Percentiles rank a stretch among this genome's conserved stretches.
Evolutionary conservation across 1,140 invertebrate species (phyloP).

Genomic region (Melitaea cinxia): DNA sequence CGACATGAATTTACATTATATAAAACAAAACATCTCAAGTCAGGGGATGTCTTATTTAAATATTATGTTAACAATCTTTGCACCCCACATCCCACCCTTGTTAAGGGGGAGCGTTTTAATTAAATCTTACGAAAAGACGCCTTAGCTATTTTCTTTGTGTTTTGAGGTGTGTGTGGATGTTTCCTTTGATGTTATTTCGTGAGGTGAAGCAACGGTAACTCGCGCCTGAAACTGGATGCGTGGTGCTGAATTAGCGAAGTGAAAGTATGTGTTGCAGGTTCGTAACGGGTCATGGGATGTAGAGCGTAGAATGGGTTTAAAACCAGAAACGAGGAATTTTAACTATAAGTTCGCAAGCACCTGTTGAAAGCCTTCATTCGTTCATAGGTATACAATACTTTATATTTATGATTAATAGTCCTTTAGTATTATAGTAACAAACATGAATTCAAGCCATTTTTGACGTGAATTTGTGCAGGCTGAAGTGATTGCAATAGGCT

Average conservation of each 20-base stretch:
- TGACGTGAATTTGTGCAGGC: too few species aligned
- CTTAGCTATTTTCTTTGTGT: slow-evolving; percentile 69
- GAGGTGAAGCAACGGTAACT: neutral
- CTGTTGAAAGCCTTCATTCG: too few species aligned
- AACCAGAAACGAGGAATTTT: too few species aligned
- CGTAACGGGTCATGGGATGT: neutral
- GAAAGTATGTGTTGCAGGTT: neutral
- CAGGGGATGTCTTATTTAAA: slow-evolving; percentile 62
- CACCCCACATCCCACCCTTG: slow-evolving; percentile 36
- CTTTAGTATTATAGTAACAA: too few species aligned
- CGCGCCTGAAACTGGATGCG: neutral
- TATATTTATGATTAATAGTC: too few species aligned
- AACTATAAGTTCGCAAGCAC: too few species aligned
- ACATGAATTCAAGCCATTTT: too few species aligned
- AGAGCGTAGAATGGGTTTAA: too few species aligned
- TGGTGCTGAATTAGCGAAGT: neutral
- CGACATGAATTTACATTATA: slow-evolving; percentile 13
- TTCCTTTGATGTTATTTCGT: slow-evolving; percentile 34
- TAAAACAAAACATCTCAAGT: slow-evolving; percentile 32
- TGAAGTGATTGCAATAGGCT: too few species aligned
- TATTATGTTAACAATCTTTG: slow-evolving; percentile 70
- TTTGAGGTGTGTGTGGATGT: slow-evolving; percentile 51
- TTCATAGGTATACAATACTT: too few species aligned
- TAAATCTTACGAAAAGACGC: slow-evolving; percentile 70
- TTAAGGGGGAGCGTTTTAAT: slow-evolving; percentile 63